Evolutionary conservation across 2,888 invertebrate species (phyloP).

Genomic region (Drosophila eohydei): DNA sequence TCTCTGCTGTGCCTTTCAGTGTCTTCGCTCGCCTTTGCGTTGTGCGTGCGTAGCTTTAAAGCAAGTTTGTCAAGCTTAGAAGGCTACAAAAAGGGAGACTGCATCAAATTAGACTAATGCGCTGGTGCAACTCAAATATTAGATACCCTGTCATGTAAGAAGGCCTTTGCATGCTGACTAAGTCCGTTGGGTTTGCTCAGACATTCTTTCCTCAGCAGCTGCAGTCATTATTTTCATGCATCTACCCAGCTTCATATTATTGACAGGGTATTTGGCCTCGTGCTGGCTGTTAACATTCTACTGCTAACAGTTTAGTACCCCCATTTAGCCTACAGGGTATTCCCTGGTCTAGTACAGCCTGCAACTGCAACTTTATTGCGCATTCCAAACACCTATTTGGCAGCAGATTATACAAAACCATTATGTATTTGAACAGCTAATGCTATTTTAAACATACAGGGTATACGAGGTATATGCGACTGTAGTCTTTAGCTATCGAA

Average conservation of each 20-base stretch:
- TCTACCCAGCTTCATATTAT: neutral
- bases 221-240: too few species aligned
- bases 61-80: conserved; percentile 57
- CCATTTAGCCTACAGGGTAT: neutral
- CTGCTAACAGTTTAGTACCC: neutral
- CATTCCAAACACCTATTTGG: neutral
- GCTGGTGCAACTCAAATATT: neutral
- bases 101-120: conserved; percentile 22
- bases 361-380: neutral
- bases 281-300: neutral
- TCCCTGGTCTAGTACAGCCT: neutral
- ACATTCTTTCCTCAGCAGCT: neutral
- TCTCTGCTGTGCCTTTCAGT: neutral
- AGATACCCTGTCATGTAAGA: conserved; percentile 1
- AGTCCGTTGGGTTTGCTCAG: neutral
- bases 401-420: neutral
- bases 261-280: neutral
- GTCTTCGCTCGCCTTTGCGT: neutral
- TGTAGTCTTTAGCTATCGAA: neutral
- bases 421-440: conserved; percentile 5
- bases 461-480: neutral
- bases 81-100: conserved; percentile 31
- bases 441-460: conserved; percentile 4
- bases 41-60: conserved; percentile 51
- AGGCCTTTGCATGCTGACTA: neutral